Conservation (phyloP, 2,888 invertebrate species). For the Marasmarcha lunaedactyla region DNA sequence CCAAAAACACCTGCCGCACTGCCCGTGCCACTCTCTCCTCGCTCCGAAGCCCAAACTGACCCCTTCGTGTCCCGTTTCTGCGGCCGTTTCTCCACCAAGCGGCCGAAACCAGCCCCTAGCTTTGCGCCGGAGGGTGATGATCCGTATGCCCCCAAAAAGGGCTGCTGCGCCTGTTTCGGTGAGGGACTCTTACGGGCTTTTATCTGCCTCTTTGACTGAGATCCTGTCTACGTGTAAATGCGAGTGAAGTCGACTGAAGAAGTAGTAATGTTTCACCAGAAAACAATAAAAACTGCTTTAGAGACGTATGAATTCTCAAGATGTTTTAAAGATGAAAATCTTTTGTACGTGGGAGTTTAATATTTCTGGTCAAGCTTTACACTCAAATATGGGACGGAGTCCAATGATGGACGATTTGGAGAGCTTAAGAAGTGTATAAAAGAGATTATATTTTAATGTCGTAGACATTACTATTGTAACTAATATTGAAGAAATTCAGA, state of each 20-base stretch:
- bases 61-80: conserved; percentile 42
- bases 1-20: conserved; percentile 47
- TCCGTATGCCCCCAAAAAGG: conserved; percentile 36
- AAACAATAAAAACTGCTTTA: too few relatives aligned
- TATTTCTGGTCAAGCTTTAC: too few relatives aligned
- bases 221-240: conserved; percentile 9
- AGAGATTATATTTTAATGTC: too few relatives aligned
- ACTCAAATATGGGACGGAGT: too few relatives aligned
- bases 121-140: conserved; percentile 49
- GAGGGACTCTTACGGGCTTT: conserved; percentile 61
- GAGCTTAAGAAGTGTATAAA: too few relatives aligned
- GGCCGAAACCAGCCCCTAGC: conserved; percentile 43
- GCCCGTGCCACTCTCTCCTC: conserved; percentile 52
- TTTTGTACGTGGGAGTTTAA: too few relatives aligned
- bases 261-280: too few relatives aligned
- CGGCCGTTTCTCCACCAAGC: conserved; percentile 37
- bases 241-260: conserved; percentile 6
- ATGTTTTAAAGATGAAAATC: too few relatives aligned
- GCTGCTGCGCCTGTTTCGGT: conserved; percentile 62
- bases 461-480: too few relatives aligned
- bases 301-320: too few relatives aligned
- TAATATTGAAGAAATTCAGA: too few relatives aligned
- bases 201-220: conserved; percentile 67
- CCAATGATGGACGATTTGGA: too few relatives aligned
- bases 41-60: conserved; percentile 41